phyloP scores from a whole-genome alignment of 2,888 invertebrate genomes.

The Lobophora halterata region DNA sequence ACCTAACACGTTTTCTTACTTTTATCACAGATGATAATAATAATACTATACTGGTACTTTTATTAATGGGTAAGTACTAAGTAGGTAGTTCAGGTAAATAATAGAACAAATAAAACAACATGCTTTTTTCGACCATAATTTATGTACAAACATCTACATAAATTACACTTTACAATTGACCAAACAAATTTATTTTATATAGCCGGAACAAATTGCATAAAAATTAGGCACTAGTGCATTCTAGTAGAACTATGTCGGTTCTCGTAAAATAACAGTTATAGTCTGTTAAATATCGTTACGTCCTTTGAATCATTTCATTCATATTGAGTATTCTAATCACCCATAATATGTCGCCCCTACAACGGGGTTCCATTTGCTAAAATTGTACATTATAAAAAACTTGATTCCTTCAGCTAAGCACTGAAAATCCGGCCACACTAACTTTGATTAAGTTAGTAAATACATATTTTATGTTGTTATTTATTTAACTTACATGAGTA shows the following conservation, averaged over 20 bases:
- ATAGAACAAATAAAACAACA: conserved; percentile 65
- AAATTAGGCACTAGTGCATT: conserved; percentile 23
- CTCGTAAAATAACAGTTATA: conserved; percentile 12
- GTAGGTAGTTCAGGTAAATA: conserved; percentile 24
- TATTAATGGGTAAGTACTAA: background rate
- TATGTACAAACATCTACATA: conserved; percentile 76
- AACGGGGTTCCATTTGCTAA: conserved; percentile 28
- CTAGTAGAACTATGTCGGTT: too few relatives aligned
- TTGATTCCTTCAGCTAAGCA: conserved; percentile 32
- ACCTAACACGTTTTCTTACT: too few relatives aligned
- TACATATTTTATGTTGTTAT: too few relatives aligned
- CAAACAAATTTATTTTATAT: conserved; percentile 57
- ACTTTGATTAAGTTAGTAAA: too few relatives aligned
- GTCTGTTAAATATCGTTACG: conserved; percentile 2
- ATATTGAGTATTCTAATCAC: conserved; percentile 9
- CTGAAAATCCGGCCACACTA: conserved; percentile 50
- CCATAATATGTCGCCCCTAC: conserved; percentile 26
- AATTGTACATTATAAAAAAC: conserved; percentile 33
- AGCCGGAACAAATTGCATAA: conserved; percentile 41
- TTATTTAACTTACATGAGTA: too few relatives aligned
- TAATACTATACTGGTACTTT: too few relatives aligned
- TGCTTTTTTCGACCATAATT: conserved; percentile 77
- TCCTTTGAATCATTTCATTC: too few relatives aligned
- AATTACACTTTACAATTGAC: conserved; percentile 79
- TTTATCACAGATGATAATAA: too few relatives aligned